phyloP scores from a whole-genome alignment of 2,797 vertebrate genomes.

The Diplodus sargus region DNA sequence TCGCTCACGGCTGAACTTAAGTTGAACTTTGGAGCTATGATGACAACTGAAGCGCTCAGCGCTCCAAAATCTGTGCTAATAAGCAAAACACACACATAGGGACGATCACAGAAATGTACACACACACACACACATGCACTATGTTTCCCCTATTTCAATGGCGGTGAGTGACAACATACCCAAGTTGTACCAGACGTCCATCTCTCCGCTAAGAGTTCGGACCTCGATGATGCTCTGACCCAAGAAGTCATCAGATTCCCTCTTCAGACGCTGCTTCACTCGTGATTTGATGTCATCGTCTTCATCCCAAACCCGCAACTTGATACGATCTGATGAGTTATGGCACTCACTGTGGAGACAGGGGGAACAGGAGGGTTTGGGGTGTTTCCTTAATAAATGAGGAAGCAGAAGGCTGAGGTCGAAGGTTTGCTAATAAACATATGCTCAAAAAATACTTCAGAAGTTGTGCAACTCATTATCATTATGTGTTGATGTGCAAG shows the following conservation, averaged over 20 bases:
- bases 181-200: constrained; percentile 99
- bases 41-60: neutral
- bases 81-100: constrained; percentile 1
- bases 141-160: neutral
- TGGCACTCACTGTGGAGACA: constrained; percentile 89
- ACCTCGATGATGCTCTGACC: constrained; percentile 99
- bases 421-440: neutral
- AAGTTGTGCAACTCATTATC: neutral
- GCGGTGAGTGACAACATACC: constrained; percentile 80
- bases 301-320: constrained; percentile 97
- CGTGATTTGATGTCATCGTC: constrained; percentile 98
- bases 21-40: constrained; percentile 2
- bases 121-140: neutral
- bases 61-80: neutral
- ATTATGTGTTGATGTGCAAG: neutral
- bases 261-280: constrained; percentile 96
- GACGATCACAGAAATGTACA: neutral
- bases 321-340: constrained; percentile 97
- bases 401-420: neutral
- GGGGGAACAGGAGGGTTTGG: neutral
- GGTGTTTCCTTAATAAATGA: neutral
- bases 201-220: constrained; percentile 96
- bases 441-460: neutral
- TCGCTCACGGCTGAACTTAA: constrained; percentile 9
- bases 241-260: constrained; percentile 96